phyloP scores from a whole-genome alignment of 2,888 invertebrate genomes.

The Hydroisotoma schaefferi region DNA sequence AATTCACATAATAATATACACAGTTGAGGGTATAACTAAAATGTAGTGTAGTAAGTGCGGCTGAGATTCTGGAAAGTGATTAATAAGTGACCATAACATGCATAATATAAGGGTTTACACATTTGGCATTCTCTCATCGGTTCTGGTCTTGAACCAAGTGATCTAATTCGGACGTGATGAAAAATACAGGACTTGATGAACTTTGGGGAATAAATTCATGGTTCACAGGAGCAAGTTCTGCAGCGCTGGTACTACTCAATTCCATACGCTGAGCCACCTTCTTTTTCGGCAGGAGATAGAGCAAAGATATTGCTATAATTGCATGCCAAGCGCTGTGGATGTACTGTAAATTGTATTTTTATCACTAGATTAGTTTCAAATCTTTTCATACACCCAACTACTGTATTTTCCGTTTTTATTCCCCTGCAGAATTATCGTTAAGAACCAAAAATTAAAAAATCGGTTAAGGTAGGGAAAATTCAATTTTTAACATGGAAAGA shows the following conservation, averaged over 20 bases:
- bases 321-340: constrained; percentile 63
- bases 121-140: constrained; percentile 30
- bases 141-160: constrained; percentile 47
- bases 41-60: too few species aligned
- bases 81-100: too few species aligned
- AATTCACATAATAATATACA: too few species aligned
- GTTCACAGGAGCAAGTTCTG: constrained; percentile 50
- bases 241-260: constrained; percentile 18
- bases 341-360: constrained; percentile 52
- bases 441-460: constrained; percentile 6
- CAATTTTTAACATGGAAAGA: too few species aligned
- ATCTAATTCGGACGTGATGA: constrained; percentile 50
- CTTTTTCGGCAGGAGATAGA: constrained; percentile 57
- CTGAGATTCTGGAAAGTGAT: too few species aligned
- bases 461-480: too few species aligned
- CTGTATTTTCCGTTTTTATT: too few species aligned
- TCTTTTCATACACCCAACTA: neutral
- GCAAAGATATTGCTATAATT: constrained; percentile 58
- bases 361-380: neutral
- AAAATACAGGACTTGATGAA: constrained; percentile 49
- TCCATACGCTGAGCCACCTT: neutral
- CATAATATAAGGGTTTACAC: too few species aligned
- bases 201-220: constrained; percentile 42
- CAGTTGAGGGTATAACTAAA: too few species aligned
- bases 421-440: too few species aligned